Evolutionary conservation across 2,888 invertebrate genomes (phyloP).

Genomic region (Sinhomidia bicolor): DNA sequence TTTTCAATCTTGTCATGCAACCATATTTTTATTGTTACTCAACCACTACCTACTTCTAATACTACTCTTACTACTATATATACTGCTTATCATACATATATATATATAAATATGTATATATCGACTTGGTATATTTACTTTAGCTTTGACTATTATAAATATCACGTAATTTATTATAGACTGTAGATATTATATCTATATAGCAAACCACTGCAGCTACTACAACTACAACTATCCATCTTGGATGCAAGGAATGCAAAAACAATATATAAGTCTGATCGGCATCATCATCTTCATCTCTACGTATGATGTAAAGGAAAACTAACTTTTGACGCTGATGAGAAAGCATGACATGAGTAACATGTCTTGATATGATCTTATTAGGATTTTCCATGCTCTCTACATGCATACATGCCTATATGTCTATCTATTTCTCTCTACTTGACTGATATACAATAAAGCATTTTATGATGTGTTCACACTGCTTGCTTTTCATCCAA

Average conservation of each 20-base stretch:
- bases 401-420: background rate
- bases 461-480: constrained; percentile 9
- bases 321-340: constrained; percentile 56
- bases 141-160: no score
- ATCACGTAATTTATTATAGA: no score
- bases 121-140: no score
- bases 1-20: constrained; percentile 45
- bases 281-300: constrained; percentile 14
- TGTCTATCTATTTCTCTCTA: background rate
- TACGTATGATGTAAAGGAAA: constrained; percentile 7
- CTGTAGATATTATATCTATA: no score
- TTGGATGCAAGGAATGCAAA: no score
- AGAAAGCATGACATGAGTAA: constrained; percentile 38
- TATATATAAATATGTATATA: no score
- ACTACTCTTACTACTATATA: no score
- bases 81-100: no score
- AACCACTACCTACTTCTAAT: background rate
- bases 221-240: no score
- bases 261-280: constrained; percentile 27
- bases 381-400: constrained; percentile 29
- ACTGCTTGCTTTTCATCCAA: constrained; percentile 26
- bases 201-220: no score
- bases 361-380: constrained; percentile 47
- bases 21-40: background rate
- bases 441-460: no score